Evolutionary conservation across 92 coral and sea anemone species (phyloP).

Genomic region (Actinernus sp.): DNA sequence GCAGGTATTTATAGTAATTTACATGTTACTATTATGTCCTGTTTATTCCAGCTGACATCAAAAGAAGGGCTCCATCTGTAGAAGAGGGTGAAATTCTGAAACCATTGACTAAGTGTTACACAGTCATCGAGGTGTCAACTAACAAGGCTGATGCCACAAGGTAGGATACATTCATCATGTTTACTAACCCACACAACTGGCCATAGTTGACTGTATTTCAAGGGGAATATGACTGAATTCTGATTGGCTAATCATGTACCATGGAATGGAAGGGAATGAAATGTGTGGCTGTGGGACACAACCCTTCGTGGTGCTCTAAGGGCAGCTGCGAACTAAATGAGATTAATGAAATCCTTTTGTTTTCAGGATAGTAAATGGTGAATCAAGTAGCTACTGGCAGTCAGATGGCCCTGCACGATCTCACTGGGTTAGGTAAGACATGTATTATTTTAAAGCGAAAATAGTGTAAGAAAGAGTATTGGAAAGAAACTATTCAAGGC

Average conservation of each 20-base stretch:
- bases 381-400: slow-evolving; percentile 96
- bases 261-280: too few relatives aligned
- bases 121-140: slow-evolving; percentile 88
- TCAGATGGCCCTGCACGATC: slow-evolving; percentile 99
- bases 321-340: too few relatives aligned
- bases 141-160: slow-evolving; percentile 92
- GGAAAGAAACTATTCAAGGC: background rate
- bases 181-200: too few relatives aligned
- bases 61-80: slow-evolving; percentile 84
- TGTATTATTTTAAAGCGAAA: background rate
- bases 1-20: too few relatives aligned
- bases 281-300: too few relatives aligned
- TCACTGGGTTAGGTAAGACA: slow-evolving; percentile 93
- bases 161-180: too few relatives aligned
- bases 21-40: background rate
- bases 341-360: background rate
- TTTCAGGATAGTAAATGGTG: slow-evolving; percentile 89
- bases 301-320: too few relatives aligned
- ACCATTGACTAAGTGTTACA: slow-evolving; percentile 92
- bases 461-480: background rate
- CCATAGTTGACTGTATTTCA: too few relatives aligned
- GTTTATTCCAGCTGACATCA: slow-evolving; percentile 71
- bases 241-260: background rate
- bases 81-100: slow-evolving; percentile 95
- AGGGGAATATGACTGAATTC: background rate